Evolutionary conservation across 2,113 vertebrate species (phyloP), one percentile per base, ranked within the genome.

Genomic region (Sciurus niger): DNA sequence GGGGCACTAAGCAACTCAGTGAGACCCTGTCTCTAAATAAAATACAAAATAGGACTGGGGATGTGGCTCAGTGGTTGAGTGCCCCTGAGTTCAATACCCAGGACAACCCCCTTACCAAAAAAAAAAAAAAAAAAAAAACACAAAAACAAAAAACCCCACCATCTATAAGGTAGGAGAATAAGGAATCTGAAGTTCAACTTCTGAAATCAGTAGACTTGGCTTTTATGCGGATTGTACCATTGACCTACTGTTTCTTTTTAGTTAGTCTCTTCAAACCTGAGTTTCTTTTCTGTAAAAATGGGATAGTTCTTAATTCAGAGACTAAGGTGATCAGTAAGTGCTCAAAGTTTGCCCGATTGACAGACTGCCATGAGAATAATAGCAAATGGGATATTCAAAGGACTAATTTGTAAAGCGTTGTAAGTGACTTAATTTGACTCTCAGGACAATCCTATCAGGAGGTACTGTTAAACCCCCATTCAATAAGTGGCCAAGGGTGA

Each of bases 151-250:
- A 48, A 48, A 40, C 3, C 40, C 40, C 46, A 48, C 46, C 46
- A 48, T 48, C 46, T 48, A 48, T 48, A 48, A 74, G 18, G 22
- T 43, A 43, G 43, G n/a, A 89, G 16, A 70, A 37, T 6, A 40
- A 48, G 32, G 12, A 20, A 8, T 76, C 25, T 58, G 72, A 79
- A 84, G 40, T 37, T 34, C 8, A 32, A 30, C 43, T 90, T 83
- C 82, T 82, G n/a, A 79, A 93, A 51, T 82, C 76, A 77, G 48
- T 25, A 84, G 63, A 89, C n/a, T 43, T 91, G 84, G 68, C 34
- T 77, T 96, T 95, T 72, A 34, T 87, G 72, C 37, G 77, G 53
- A 43, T 58, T 70, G 25, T 84, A 55, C 67, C 60, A 88, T 58
- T 74, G 34, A 89, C 63, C 84, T 96, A 51, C 73, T 68, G 40